These are phyloP conservation scores for Syritta pipiens DNA, from an alignment of 2,888 invertebrate genomes.

Conservation along the genomic window DNA sequence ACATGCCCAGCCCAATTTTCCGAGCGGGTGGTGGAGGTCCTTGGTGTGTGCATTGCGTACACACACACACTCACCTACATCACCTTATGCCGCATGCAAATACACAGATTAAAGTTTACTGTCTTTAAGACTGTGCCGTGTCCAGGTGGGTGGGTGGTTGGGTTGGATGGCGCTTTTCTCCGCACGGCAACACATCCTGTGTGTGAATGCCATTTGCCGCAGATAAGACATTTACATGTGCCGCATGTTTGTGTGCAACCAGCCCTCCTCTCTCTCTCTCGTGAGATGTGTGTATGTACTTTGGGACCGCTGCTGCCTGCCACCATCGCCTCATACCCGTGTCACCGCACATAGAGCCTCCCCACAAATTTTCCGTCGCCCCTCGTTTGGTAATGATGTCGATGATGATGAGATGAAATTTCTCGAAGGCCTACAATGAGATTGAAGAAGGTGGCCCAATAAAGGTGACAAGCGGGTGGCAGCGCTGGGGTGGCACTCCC, in stretches of 20 bases:
- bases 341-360: constrained; percentile 44
- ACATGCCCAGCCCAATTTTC: constrained; percentile 3
- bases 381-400: constrained; percentile 47
- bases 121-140: constrained; percentile 60
- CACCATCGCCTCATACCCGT: constrained; percentile 39
- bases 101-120: constrained; percentile 65
- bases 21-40: neutral
- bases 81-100: constrained; percentile 63
- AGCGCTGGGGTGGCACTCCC: constrained; percentile 12
- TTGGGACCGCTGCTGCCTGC: neutral
- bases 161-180: constrained; percentile 25
- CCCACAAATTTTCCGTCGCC: neutral
- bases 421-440: constrained; percentile 59
- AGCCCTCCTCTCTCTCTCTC: neutral
- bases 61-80: too few relatives aligned
- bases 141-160: constrained; percentile 36
- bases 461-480: neutral
- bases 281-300: neutral
- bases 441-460: constrained; percentile 18
- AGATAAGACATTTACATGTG: constrained; percentile 66
- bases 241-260: neutral
- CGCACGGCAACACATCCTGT: constrained; percentile 15
- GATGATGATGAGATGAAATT: constrained; percentile 63
- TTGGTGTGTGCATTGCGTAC: constrained; percentile 48
- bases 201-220: constrained; percentile 47